Percentiles rank a stretch among this genome's conserved stretches.
These are phyloP conservation scores for Lasioglossum zephyrum DNA, from an alignment of 2,888 invertebrate species.

Conservation along the genomic window DNA sequence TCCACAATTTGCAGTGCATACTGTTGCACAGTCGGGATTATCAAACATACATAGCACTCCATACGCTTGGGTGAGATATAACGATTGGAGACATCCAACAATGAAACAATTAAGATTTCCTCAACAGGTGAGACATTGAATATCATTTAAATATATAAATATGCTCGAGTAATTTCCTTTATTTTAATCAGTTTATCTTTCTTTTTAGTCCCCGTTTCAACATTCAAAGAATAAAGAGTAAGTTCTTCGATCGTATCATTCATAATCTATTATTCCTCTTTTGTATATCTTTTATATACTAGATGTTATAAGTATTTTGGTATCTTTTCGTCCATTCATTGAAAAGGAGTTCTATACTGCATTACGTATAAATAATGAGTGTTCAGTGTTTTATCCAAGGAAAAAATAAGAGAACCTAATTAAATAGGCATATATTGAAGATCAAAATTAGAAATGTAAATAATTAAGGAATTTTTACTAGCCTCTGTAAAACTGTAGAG, in stretches of 20 bases:
- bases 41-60: constrained; percentile 56
- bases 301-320: constrained; percentile 25
- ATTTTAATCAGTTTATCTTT: constrained; percentile 21
- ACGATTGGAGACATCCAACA: constrained; percentile 70
- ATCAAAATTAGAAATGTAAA: constrained; percentile 54
- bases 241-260: constrained; percentile 25
- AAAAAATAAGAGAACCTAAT: constrained; percentile 55
- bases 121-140: constrained; percentile 66
- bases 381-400: constrained; percentile 41
- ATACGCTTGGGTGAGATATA: constrained; percentile 66
- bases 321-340: constrained; percentile 20
- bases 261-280: constrained; percentile 14
- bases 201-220: constrained; percentile 39
- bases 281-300: constrained; percentile 1
- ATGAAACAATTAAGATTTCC: constrained; percentile 65
- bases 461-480: constrained; percentile 34
- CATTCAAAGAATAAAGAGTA: constrained; percentile 51
- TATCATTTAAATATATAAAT: constrained; percentile 31
- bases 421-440: constrained; percentile 71
- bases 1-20: constrained; percentile 57
- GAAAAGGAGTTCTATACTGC: constrained; percentile 52
- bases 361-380: constrained; percentile 41
- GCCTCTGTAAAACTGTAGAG: constrained; percentile 11
- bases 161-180: constrained; percentile 13
- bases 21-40: constrained; percentile 58